These are phyloP conservation scores for Barnardius zonarius DNA, from an alignment of 2,113 vertebrate genomes.

Conservation along the genomic window DNA sequence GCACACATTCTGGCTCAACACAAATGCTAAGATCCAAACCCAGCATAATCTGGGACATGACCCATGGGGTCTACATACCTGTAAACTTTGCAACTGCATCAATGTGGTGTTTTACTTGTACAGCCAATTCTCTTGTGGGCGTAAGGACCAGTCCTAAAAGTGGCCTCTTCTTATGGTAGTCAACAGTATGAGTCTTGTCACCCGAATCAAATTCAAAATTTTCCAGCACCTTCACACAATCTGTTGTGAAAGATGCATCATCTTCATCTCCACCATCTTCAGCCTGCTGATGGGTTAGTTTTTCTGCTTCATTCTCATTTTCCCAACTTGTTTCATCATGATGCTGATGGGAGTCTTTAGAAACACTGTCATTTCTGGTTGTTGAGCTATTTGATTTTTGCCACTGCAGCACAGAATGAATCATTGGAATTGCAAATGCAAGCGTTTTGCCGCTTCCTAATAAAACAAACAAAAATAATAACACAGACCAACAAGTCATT, in stretches of 20 bases:
- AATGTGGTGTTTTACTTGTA: constrained; percentile 95
- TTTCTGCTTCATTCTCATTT: constrained; percentile 22
- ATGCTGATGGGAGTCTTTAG: constrained; percentile 15
- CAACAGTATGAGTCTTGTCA: background rate
- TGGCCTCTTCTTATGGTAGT: constrained; percentile 61
- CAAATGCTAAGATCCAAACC: background rate
- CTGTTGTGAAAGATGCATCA: constrained; percentile 28
- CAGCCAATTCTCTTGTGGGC: constrained; percentile 93
- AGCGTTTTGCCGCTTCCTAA: constrained; percentile 95
- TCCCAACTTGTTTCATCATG: background rate
- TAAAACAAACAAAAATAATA: background rate
- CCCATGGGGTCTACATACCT: constrained; percentile 66
- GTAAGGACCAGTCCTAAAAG: constrained; percentile 91
- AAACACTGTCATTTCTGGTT: background rate
- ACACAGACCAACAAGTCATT: background rate
- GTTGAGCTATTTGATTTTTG: constrained; percentile 61
- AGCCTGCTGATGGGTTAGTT: background rate
- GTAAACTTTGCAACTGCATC: constrained; percentile 90
- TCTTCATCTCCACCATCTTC: background rate
- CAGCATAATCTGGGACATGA: background rate
- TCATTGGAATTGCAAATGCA: constrained; percentile 96
- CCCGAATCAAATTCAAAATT: constrained; percentile 47
- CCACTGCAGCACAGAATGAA: constrained; percentile 90
- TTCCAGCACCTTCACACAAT: constrained; percentile 60
- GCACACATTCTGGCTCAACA: background rate